Conservation (phyloP, 2,888 invertebrate species). For the Eudasyphora cyanicolor region DNA sequence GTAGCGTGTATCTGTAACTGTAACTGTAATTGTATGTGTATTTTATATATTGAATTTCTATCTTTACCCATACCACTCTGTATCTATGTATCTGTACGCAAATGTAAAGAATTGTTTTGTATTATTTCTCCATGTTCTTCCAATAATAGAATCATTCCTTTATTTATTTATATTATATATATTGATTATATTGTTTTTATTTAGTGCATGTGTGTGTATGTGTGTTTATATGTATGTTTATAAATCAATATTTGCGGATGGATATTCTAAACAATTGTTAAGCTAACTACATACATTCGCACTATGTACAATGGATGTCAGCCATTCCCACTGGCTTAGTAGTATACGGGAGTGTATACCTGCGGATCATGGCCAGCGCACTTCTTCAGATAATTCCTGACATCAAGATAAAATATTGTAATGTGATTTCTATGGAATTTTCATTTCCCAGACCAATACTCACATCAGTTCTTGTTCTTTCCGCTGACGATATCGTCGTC, state of each 20-base stretch:
- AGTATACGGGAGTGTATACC: neutral
- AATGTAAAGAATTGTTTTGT: slow-evolving; percentile 53
- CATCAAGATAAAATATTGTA: neutral
- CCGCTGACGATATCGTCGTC: neutral
- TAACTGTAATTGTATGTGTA: too few relatives aligned
- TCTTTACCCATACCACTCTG: neutral
- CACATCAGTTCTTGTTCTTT: neutral
- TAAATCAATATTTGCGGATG: neutral
- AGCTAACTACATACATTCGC: too few relatives aligned
- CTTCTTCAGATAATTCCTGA: neutral
- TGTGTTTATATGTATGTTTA: slow-evolving; percentile 1
- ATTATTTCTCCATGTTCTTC: slow-evolving; percentile 56
- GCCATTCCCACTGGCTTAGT: neutral
- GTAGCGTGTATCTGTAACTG: slow-evolving; percentile 65
- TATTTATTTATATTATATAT: slow-evolving; percentile 31
- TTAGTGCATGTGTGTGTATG: slow-evolving; percentile 2
- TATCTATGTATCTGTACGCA: slow-evolving; percentile 21
- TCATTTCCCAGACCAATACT: neutral
- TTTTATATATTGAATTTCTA: too few relatives aligned
- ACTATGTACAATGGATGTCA: too few relatives aligned
- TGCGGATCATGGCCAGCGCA: neutral
- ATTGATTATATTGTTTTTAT: slow-evolving; percentile 40
- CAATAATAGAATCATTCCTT: slow-evolving; percentile 50
- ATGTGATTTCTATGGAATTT: neutral
- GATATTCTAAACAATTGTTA: neutral